Base-by-base conservation (phyloP, 23 tunicate species). In the Halocynthia aurantium region DNA sequence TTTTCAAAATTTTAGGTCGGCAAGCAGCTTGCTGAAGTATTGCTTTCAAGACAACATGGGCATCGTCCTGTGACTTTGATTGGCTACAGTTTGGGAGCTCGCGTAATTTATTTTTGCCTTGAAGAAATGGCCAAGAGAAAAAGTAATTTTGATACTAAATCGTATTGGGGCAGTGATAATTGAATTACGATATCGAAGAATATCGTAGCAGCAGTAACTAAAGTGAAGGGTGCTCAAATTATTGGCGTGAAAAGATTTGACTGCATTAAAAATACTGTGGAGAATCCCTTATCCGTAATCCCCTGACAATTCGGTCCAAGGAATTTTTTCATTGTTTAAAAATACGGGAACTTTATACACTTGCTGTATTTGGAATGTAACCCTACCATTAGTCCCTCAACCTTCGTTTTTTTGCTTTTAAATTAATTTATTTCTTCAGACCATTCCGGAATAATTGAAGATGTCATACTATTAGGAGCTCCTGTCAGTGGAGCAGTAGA, bases 1-100 rank as follows among this genome's bases (percentile, higher is more conserved):
- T 15, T 58, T 58, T 58, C 4, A 58, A n/a, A 13, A 13, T 58
- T 58, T 58, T 22, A 90, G 95, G 96, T 83, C 57, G 96, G 99
- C n/a, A 74, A 77, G 76, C 87, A 95, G 54, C 86, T 95, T 0
- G 99, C 99, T 9, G 90, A 95, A 72, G 90, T 95, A 11, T 62
- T 95, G 44, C 62, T 84, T 6, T 82, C 91, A 9, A 81, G 96
- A 61, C 93, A 89, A 51, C 99, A 96, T 68, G 99, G 99, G 8
- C 85, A 83, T 51, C 85, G 99, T 50, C 99, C 99, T 53, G 99
- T 96, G 7, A 83, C 96, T 9, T 75, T 96, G 70, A 83, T 96
- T 50, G 99, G 99, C 7, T 96, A 50, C 76, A 89, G 96, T 77
- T 80, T 91, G 13, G 99, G 99, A 6, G 93, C 93, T 7, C 52